Conservation (phyloP, 2,797 vertebrate genomes). For the Eulemur coronatus region DNA sequence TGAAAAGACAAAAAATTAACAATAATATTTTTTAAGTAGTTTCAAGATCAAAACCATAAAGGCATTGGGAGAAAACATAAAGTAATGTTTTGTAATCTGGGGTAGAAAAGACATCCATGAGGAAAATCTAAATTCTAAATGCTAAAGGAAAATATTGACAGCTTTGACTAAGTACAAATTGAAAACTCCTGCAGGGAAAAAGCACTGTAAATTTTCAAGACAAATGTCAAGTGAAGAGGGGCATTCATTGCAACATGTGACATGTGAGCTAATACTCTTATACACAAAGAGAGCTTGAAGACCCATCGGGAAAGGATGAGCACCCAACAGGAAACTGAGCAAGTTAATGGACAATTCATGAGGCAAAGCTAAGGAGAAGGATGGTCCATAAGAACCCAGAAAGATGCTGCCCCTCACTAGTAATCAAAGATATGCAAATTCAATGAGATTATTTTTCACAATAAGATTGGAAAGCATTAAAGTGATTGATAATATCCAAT, state of each 20-base stretch:
- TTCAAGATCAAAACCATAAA: background rate
- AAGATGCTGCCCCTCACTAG: background rate
- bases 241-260: background rate
- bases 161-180: background rate
- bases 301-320: background rate
- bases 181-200: background rate
- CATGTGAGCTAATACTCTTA: background rate
- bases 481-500: background rate
- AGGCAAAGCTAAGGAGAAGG: background rate
- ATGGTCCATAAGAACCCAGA: background rate
- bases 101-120: background rate
- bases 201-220: background rate
- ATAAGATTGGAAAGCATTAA: background rate
- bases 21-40: background rate
- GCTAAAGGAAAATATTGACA: background rate
- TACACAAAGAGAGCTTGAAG: background rate
- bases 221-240: background rate
- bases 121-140: constrained; percentile 4
- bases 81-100: background rate
- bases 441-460: background rate
- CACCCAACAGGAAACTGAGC: background rate
- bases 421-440: constrained; percentile 13
- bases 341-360: background rate
- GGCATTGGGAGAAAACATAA: constrained; percentile 2
- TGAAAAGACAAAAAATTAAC: background rate